Evolutionary conservation across 1,140 invertebrate genomes (phyloP).

Genomic region (Lasaia peninsularis): DNA sequence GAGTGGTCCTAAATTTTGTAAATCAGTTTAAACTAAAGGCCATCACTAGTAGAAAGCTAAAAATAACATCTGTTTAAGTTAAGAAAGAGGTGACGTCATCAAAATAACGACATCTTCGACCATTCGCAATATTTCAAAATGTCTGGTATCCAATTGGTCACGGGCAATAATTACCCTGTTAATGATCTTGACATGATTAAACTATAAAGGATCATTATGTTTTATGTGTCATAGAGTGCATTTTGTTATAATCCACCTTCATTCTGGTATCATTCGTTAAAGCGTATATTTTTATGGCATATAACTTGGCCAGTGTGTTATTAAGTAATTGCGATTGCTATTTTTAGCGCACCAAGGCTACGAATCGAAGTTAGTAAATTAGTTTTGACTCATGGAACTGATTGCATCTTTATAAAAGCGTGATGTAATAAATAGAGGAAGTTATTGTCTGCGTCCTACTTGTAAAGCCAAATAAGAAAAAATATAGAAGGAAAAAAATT

Average conservation of each 20-base stretch:
- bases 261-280: not conserved
- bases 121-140: too few relatives aligned
- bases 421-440: constrained; percentile 67
- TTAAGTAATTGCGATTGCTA: not conserved
- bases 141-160: too few relatives aligned
- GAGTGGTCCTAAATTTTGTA: too few relatives aligned
- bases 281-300: not conserved
- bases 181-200: too few relatives aligned
- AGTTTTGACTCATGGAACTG: constrained; percentile 29
- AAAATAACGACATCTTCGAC: too few relatives aligned
- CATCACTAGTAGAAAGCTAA: too few relatives aligned
- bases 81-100: too few relatives aligned
- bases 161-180: too few relatives aligned
- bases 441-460: constrained; percentile 62
- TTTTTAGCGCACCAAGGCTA: constrained; percentile 33
- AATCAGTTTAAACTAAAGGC: too few relatives aligned
- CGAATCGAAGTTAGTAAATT: constrained; percentile 28
- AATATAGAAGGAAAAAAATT: too few relatives aligned
- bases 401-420: constrained; percentile 50
- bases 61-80: too few relatives aligned
- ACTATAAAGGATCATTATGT: too few relatives aligned
- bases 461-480: constrained; percentile 33
- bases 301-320: constrained; percentile 8
- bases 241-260: not conserved
- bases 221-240: not conserved